Conservation (phyloP, 2,888 invertebrate species). For the Tineola bisselliella region DNA sequence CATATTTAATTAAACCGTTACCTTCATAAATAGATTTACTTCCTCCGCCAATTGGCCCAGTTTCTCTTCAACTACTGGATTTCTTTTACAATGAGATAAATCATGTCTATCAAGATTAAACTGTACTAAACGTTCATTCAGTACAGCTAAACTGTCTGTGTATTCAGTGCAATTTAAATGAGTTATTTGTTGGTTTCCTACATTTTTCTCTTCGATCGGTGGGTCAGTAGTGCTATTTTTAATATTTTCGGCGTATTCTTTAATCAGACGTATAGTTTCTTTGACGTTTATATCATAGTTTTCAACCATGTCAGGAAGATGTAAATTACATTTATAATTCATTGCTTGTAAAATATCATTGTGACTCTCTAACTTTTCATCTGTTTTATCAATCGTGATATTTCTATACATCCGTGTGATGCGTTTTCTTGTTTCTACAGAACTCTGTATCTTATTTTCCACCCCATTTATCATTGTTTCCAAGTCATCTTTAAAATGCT, state of each 20-base stretch:
- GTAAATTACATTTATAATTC: slow-evolving; percentile 23
- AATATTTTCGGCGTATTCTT: slow-evolving; percentile 40
- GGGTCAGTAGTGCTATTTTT: slow-evolving; percentile 27
- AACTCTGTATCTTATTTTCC: background rate
- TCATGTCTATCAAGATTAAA: slow-evolving; percentile 34
- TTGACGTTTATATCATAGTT: slow-evolving; percentile 22
- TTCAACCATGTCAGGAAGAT: slow-evolving; percentile 43
- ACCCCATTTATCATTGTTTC: background rate
- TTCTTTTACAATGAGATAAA: slow-evolving; percentile 26
- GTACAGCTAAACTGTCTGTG: slow-evolving; percentile 38
- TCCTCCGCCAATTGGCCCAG: slow-evolving; percentile 39
- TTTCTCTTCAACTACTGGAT: slow-evolving; percentile 40
- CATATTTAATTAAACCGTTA: slow-evolving; percentile 19
- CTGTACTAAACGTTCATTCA: slow-evolving; percentile 41
- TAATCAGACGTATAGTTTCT: slow-evolving; percentile 38
- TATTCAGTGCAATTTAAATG: slow-evolving; percentile 39
- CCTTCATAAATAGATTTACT: slow-evolving; percentile 49
- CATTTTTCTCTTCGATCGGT: background rate
- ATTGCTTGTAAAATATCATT: background rate
- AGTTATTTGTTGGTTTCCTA: slow-evolving; percentile 20
- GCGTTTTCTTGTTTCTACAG: background rate
- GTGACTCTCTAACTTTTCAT: background rate
- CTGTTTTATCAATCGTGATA: background rate
- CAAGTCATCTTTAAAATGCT: background rate
- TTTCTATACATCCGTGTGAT: slow-evolving; percentile 1